Evolutionary conservation across 2,113 vertebrate genomes (phyloP), one percentile per base, ranked within the genome.

Genomic region (Psephotus haematonotus): DNA sequence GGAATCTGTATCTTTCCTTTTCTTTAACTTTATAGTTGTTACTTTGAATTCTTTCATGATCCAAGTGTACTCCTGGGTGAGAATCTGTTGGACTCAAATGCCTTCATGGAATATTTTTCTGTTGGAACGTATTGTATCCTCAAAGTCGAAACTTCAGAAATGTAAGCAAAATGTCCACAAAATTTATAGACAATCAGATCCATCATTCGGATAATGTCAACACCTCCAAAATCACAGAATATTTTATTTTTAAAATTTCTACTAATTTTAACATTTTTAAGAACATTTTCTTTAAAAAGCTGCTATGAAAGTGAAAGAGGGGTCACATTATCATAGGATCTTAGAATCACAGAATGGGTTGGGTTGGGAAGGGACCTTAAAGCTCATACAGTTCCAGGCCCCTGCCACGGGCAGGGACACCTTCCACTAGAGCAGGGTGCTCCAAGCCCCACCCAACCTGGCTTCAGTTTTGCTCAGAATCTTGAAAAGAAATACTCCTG

Each of bases 171-270:
- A 44, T 31, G 12, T 29, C 29, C 41, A 37, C 31, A 74, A 77
- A 72, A 69, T 15, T 60, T 19, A 13, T 25, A 83, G 13, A 44
- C 7, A 10, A 31, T 16, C 17, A 86, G 18, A 67, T 37, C 5
- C 17, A 53, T 13, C 10, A 31, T 81, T 86, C 57, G 43, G 15
- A 22, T 57, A 29, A 13, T 65, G 44, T 33, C 25, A 83, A 83
- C 47, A 52, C 4, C 5, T 14, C 17, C 33, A 7, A 77, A 76
- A 62, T 7, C 6, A 11, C 25, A 80, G 18, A 50, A 65, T n/a
- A 43, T 4, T 5, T 15, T 1, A 17, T 33, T 53, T 65, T n/a
- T 1, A 1, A 29, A 25, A 64, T 52, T 9, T 29, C 27, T 47
- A 4, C 8, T 44, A 0, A 82, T 80, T 83, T 19, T 1, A 80